Base-by-base conservation (phyloP, 2,888 invertebrate species). In the Lydus trimaculatus region DNA sequence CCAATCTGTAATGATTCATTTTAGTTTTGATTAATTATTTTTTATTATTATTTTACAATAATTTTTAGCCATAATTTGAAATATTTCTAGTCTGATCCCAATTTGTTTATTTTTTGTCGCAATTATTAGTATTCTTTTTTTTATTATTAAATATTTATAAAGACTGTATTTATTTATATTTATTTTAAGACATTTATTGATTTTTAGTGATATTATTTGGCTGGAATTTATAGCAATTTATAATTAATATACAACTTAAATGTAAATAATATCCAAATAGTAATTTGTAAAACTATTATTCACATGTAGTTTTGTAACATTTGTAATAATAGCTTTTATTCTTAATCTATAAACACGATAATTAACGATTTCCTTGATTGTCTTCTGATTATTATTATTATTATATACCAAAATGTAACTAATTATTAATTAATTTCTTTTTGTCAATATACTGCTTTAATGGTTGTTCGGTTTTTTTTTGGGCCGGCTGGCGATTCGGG, bases 221-320 rank as follows among this genome's bases (percentile, higher is more conserved):
- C 56, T 52, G 52, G 13, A 28, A 28, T 56, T 56, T 75, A 75
- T 75, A 75, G 72, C 65, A 63, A 43, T 58, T 63, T 72, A 73
- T n/a, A n/a, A n/a, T n/a, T n/a, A n/a, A 67, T 65, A 36, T 61
- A 69, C 20, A 59, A 65, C 67, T 64, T 69, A n/a, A 67, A 72
- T 75, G 73, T 73, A 72, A 72, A 76, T 72, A 70, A 48, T 66
- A 65, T 68, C 43, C 61, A 48, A 69, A 67, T 64, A 71, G 58
- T 65, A 59, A 60, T 60, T 67, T 63, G 63, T 63, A 64, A 61
- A 64, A 61, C 68, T 61, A 70, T 72, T 69, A 65, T 64, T 68
- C 71, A 73, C 72, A 66, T 59, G 70, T 76, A 76, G 74, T 75
- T 76, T 76, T 75, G 64, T 75, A 76, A 76, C 69, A 72, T 76